Base-by-base conservation (phyloP, 2,113 vertebrate genomes). In the Calidris pugnax region DNA sequence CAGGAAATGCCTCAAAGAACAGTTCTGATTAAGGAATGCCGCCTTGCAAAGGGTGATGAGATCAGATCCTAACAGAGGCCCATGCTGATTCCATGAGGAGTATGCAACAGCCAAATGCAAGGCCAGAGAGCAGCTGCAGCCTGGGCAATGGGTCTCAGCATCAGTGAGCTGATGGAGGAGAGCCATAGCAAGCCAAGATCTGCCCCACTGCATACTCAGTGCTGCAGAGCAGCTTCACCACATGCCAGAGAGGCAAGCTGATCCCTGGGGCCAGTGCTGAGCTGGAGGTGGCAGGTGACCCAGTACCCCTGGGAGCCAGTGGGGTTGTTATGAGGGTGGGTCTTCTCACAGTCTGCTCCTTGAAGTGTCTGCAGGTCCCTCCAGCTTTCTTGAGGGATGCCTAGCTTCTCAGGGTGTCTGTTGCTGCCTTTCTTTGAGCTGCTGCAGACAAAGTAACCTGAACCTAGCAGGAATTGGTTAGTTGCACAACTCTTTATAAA, bases 161-260 rank as follows among this genome's bases (percentile, higher is more conserved):
- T 15, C 0, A 1, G 9, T 5, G 1, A 60, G 27, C 10, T 30
- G 28, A n/a, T 19, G 28, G 23, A 81, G 13, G 5, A 13, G 22
- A 80, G 39, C 53, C 50, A 26, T 27, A 62, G 28, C n/a, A 67
- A 62, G 64, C 28, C 28, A 51, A 51, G 39, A 2, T 19, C 14
- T 76, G 37, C 6, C 24, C 15, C 0, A 0, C 16, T 69, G 62
- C 8, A 35, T 32, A 32, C 41, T 74, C 41, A 62, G 68, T 1
- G 0, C 50, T 2, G 1, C 50, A 37, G 50, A 60, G 32, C 22
- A 35, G 8, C 59, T 62, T 71, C 7, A 6, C 24, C 3, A 0
- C 12, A 6, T 0, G 0, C 16, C 7, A 2, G 35, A 37, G 28
- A 89, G 55, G 22, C 63, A 94, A 92, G 35, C 17, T 0, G 3